A percentile compares a stretch with the other conserved stretches of the same genome.
Conservation (phyloP, 2,113 vertebrate species). For the Equus przewalskii region DNA sequence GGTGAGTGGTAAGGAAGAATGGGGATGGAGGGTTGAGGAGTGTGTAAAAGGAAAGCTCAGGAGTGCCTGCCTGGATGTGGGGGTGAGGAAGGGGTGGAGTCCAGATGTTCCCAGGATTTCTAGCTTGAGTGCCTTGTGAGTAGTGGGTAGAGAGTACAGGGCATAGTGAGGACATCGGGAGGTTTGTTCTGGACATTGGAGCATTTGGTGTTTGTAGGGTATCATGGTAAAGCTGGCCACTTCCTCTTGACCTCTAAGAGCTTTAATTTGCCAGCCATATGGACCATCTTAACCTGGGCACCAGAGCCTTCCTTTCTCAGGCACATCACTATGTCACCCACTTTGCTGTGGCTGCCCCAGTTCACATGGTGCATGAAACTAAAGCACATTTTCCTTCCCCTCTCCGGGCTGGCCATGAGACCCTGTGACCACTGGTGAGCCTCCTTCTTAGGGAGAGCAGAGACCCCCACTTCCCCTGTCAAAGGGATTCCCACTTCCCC, state of each 20-base stretch:
- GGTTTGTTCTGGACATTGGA: not conserved
- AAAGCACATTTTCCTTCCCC: not conserved
- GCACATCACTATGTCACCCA: not conserved
- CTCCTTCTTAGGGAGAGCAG: not conserved
- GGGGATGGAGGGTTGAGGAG: not conserved
- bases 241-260: no score
- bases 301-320: not conserved
- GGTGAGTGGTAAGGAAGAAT: not conserved
- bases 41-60: not conserved
- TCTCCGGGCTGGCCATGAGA: not conserved
- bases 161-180: rapidly evolving
- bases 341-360: not conserved
- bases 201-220: not conserved
- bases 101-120: not conserved
- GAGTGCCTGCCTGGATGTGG: not conserved
- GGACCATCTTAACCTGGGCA: not conserved
- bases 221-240: not conserved
- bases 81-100: rapidly evolving
- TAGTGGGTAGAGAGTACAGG: not conserved
- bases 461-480: no score
- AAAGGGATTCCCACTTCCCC: not conserved
- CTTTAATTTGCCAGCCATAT: not conserved
- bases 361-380: rapidly evolving
- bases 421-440: not conserved
- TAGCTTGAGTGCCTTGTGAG: not conserved